These are phyloP conservation scores for Enteromius treurensis DNA, from an alignment of 2,797 vertebrate species.

Conservation along the genomic window DNA sequence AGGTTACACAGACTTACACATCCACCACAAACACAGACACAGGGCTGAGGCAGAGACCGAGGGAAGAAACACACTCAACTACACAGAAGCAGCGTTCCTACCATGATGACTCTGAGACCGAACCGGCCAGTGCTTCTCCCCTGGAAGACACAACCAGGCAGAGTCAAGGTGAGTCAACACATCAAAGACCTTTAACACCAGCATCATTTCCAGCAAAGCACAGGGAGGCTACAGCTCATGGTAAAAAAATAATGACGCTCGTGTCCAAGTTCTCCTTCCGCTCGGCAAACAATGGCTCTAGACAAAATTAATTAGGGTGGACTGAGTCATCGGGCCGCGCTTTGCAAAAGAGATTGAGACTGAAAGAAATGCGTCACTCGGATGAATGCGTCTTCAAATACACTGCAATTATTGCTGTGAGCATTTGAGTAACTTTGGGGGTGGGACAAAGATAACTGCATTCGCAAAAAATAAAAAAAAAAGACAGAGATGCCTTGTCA, in stretches of 20 bases:
- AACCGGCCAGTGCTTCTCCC: constrained; percentile 82
- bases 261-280: not conserved
- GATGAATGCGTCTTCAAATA: constrained; percentile 18
- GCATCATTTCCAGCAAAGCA: constrained; percentile 7
- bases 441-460: constrained; percentile 5
- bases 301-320: constrained; percentile 16
- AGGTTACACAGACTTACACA: constrained; percentile 57
- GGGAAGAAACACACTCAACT: constrained; percentile 55
- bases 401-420: constrained; percentile 16
- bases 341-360: not conserved
- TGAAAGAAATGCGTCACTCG: constrained; percentile 31
- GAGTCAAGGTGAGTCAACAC: constrained; percentile 55
- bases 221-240: constrained; percentile 10
- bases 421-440: constrained; percentile 5
- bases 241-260: constrained; percentile 13
- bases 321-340: constrained; percentile 10
- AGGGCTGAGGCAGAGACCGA: constrained; percentile 64
- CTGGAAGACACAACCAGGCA: constrained; percentile 81
- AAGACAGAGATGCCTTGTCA: not conserved
- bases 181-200: constrained; percentile 1
- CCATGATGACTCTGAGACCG: constrained; percentile 85
- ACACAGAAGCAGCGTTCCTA: constrained; percentile 80
- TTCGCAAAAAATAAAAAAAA: not conserved
- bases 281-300: constrained; percentile 31
- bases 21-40: constrained; percentile 72